Evolutionary conservation across 1,140 invertebrate species (phyloP), one percentile per base, ranked within the genome.

Genomic region (Diabrotica virgifera): DNA sequence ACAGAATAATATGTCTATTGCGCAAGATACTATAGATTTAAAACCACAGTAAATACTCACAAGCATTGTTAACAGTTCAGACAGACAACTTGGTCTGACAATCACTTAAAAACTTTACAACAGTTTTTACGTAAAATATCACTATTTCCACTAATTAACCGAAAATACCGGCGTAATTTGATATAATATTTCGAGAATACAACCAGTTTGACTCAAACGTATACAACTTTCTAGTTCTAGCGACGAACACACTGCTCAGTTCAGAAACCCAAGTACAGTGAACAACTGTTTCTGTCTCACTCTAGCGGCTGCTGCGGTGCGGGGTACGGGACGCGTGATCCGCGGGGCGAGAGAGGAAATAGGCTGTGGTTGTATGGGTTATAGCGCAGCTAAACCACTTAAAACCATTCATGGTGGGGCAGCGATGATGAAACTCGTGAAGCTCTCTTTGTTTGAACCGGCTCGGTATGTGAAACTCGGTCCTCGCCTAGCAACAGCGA

Each of bases 341-440:
- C n/a, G 53, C 35, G 58, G 59, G 46, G 50, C 12, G 37, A 37
- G 68, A 62, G 52, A 11, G 11, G 62, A 38, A 61, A 62, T 62
- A 56, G 61, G 59, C 65, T 64, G 58, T 65, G 63, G 62, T 65
- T 62, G 67, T 57, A 38, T 59, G 62, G 65, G 63, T 57, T 38
- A 56, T 38, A 56, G 70, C 71, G 67, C 69, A 69, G 62, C 66
- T 66, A 66, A 72, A 70, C 66, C 71, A 68, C 63, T 69, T 64
- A 64, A 66, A 69, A 72, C 66, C 63, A 66, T 63, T 14, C 36
- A 59, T 50, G 36, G 52, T 52, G 63, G 63, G 58, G 61, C 58
- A 36, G 52, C 12, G 60, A 63, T 46, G 59, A 63, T 64, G 68
- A 70, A 64, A 70, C 62, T 65, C 59, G 60, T 68, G 69, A 68